Base-by-base conservation (phyloP, 2,113 vertebrate species). In the Actenoides lindsayi region DNA sequence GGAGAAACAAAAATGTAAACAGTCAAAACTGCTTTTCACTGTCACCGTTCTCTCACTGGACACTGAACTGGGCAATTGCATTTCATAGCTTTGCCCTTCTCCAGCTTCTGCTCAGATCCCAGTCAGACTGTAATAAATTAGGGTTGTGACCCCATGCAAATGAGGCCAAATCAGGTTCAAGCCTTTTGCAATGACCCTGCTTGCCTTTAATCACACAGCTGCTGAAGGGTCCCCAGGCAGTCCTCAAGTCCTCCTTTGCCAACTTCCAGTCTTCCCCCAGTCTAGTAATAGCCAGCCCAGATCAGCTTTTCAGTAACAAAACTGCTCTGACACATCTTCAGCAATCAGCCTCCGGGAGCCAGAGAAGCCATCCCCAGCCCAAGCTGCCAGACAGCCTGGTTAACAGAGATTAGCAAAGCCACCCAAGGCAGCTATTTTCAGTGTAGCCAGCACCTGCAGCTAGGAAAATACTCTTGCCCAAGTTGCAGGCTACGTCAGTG, bases 391-490 rank as follows among this genome's bases (percentile, higher is more conserved):
- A 6, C 35, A 51, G 33, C 41, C 63, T 33, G 41, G 42, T 10
- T 35, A 50, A 11, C 44, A 30, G 28, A 25, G 46, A 11, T 53
- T 9, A 76, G 16, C 51, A 53, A 53, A 70, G 39, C 35, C 51
- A 21, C 13, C 3, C 16, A 17, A n/a, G 31, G 5, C 19, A 14
- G 25, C 21, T 21, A 4, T 41, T 10, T 39, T 4, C 9, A 24
- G 14, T 1, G 11, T 10, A 44, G 64, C 57, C 24, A 19, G 6
- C 11, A 7, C 1, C 0, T 21, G 30, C 71, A 85, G 18, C 48
- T 25, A 37, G 48, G 51, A 57, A 35, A 56, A 37, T 18, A 18
- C 63, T 62, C 68, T 46, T 20, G 48, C 28, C 37, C 13, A 11
- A 20, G 25, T 2, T 54, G 48, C 59, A 63, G n/a, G 59, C 23